A percentile compares a stretch with the other conserved stretches of the same genome.
phyloP scores from a whole-genome alignment of 2,888 invertebrate genomes.

The Meteorus cinctellus region DNA sequence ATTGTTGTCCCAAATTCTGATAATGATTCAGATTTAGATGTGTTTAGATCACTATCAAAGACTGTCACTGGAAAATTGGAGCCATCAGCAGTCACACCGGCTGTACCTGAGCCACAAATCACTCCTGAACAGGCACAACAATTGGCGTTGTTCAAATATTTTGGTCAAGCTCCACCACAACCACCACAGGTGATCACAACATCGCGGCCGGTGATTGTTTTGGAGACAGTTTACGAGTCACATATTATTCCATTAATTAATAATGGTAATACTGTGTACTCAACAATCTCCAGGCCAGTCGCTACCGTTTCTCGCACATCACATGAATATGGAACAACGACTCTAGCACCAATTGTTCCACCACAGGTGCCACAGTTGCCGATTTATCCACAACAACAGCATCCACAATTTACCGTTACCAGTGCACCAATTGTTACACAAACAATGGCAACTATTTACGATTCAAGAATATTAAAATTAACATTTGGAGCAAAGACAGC shows the following conservation, averaged over 20 bases:
- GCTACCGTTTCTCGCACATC: constrained; percentile 87
- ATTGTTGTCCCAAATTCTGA: constrained; percentile 75
- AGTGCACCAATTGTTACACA: constrained; percentile 88
- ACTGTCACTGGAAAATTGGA: constrained; percentile 56
- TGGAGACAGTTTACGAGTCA: constrained; percentile 88
- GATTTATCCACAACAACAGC: constrained; percentile 74
- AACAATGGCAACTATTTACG: constrained; percentile 85
- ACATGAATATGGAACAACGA: constrained; percentile 85
- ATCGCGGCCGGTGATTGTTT: constrained; percentile 83
- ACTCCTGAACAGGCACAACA: constrained; percentile 85
- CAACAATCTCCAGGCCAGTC: constrained; percentile 86
- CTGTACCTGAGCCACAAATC: constrained; percentile 62
- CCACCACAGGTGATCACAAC: constrained; percentile 85
- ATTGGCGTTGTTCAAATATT: constrained; percentile 81
- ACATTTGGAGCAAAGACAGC: constrained; percentile 94
- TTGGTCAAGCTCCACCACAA: constrained; percentile 76
- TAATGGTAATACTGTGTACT: constrained; percentile 83
- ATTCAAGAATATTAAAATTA: constrained; percentile 87
- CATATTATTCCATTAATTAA: constrained; percentile 87
- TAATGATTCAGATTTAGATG: constrained; percentile 81
- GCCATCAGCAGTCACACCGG: constrained; percentile 68
- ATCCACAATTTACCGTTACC: constrained; percentile 83
- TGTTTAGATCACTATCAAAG: constrained; percentile 78
- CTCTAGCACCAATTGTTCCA: constrained; percentile 75
- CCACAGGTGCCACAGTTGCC: constrained; percentile 70